These are phyloP conservation scores for Phalanger gymnotis DNA, from an alignment of 2,797 vertebrate genomes.

Conservation along the genomic window DNA sequence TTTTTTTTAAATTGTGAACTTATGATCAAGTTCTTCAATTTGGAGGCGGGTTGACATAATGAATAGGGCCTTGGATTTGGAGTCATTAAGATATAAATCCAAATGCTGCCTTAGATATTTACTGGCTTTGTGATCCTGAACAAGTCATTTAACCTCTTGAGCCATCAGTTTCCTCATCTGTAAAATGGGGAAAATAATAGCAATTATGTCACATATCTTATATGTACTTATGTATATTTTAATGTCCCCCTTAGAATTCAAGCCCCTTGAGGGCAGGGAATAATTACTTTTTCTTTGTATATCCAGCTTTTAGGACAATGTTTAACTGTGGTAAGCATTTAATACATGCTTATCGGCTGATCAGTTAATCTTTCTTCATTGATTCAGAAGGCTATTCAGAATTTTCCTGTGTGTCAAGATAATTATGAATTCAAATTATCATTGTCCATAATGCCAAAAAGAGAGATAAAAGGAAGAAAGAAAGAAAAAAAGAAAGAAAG, in stretches of 20 bases:
- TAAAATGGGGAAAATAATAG: neutral
- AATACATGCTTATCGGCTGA: neutral
- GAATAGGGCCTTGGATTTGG: neutral
- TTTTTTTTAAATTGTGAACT: neutral
- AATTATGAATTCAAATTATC: neutral
- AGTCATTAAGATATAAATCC: neutral
- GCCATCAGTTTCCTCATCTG: neutral
- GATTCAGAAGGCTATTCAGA: neutral
- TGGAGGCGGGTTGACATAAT: neutral
- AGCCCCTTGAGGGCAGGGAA: neutral
- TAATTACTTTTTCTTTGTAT: neutral
- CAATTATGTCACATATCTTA: neutral
- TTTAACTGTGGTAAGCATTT: neutral
- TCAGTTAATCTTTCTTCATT: neutral
- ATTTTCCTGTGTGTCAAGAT: neutral
- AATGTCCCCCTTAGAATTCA: neutral
- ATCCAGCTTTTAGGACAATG: neutral
- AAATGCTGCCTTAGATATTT: neutral
- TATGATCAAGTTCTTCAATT: neutral
- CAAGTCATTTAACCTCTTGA: neutral
- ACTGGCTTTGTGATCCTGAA: neutral
- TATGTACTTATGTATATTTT: neutral
- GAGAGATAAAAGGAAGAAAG: neutral
- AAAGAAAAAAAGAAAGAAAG: too few species aligned
- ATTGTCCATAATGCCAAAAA: neutral